A percentile compares a stretch with the other conserved stretches of the same genome.
Conservation (phyloP, 2,797 vertebrate species). For the Phrynocephalus forsythii region DNA sequence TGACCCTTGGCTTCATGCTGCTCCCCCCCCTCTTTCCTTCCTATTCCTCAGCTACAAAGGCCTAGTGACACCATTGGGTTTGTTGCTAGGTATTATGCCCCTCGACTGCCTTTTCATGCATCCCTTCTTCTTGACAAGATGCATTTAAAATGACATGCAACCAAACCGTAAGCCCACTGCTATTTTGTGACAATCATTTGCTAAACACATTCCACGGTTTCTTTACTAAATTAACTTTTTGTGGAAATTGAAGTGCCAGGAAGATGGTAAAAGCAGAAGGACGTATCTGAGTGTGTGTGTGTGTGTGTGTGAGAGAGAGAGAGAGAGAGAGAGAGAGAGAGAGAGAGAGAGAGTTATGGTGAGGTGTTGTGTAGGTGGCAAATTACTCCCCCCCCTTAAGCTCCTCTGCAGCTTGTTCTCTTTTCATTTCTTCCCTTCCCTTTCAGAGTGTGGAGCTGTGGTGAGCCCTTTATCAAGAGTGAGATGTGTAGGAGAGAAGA, state of each 20-base stretch:
- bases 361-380: constrained; percentile 62
- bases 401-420: constrained; percentile 47
- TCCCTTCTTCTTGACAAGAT: not conserved
- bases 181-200: constrained; percentile 54
- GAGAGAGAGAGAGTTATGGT: constrained; percentile 9
- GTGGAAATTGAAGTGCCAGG: constrained; percentile 62
- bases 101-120: not conserved
- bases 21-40: not conserved
- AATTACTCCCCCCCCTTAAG: constrained; percentile 44
- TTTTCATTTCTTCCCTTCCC: constrained; percentile 49
- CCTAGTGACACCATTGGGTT: no score
- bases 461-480: constrained; percentile 54
- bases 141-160: constrained; percentile 37
- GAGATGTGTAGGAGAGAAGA: constrained; percentile 56
- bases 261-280: constrained; percentile 42
- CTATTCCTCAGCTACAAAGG: not conserved
- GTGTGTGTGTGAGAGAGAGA: no score
- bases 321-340: not conserved
- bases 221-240: constrained; percentile 46
- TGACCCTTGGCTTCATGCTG: not conserved
- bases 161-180: constrained; percentile 41
- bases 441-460: constrained; percentile 53
- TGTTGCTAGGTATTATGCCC: not conserved
- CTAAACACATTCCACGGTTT: constrained; percentile 62
- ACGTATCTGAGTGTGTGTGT: not conserved